Base-by-base conservation (phyloP, 2,888 invertebrate genomes). In the Polydrusus pterygomalis region DNA sequence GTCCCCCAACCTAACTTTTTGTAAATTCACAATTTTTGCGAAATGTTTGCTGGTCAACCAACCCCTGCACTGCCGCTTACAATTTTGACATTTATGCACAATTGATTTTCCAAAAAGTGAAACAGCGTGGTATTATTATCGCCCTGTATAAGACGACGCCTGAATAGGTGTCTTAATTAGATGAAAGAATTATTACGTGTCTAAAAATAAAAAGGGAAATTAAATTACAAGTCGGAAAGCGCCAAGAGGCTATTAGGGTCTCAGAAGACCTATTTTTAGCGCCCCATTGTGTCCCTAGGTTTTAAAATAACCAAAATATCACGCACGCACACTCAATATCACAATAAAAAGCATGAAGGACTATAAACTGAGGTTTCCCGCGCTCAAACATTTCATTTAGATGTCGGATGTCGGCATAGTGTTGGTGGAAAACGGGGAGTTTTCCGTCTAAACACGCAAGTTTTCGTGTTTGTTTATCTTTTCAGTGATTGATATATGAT, bases 281-380 rank as follows among this genome's bases (percentile, higher is more conserved):
- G 62, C 49, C 62, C 56, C 65, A 73, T 77, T 77, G 77, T 73
- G 72, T 77, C 73, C 73, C 70, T 76, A 62, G 25, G 62, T 67
- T 75, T 70, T 68, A 62, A 76, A 76, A 76, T 72, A 69, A 67
- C 58, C 62, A 62, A 76, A 76, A 76, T 72, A 69, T 60, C 58
- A 63, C 56, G 72, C 40, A 77, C 77, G 73, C 73, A 73, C 77
- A 65, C 76, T 71, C 76, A 63, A 63, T 56, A 51, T 68, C 72
- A 74, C 69, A 74, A 76, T 67, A 69, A 63, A 62, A 71, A 70
- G 38, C 58, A 58, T 64, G 54, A 75, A 75, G 70, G 70, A 75
- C 64, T 65, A 75, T 75, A 75, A 67, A 71, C 75, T 43, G 69
- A 70, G 70, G 71, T 75, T 75, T 73, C 73, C 73, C 73, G 73